Evolutionary conservation across 2,113 vertebrate species (phyloP), one percentile per base, ranked within the genome.

Genomic region (Apistogramma diplotaenia): DNA sequence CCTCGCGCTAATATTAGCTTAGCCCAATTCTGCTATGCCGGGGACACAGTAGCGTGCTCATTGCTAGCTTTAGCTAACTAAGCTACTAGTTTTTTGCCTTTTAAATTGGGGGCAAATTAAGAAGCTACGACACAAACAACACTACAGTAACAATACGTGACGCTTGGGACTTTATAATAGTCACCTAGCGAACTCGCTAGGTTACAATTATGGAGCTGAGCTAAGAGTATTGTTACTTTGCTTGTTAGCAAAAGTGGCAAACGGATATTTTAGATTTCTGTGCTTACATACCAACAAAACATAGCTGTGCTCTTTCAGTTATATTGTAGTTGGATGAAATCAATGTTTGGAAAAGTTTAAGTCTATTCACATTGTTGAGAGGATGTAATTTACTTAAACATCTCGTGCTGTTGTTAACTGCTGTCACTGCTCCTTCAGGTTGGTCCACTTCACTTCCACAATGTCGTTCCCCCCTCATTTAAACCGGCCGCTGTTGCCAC

Each of bases 401-500:
- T 49, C 21, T 21, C 10, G 2, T 35, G 6, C 7, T 74, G 8
- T 2, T 23, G 5, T 18, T 78, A 21, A 76, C 84, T 56, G 3
- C n/a, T 56, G 65, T 90, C 71, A 11, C 62, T 83, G 78, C 93
- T 71, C 54, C 73, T 13, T 74, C 81, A 99, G 98, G 96, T 95
- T 57, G 79, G 80, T 83, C 40, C n/a, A 1, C 40, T 49, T 74
- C 10, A 60, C 87, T 91, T 23, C 79, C 88, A 97, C 91, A 90
- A 99, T 99, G 98, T 99, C 98, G 79, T 99, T 98, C 62, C 98
- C 97, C 83, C 98, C 98, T 91, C 98, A 99, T 93, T 95, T 99
- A 90, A 99, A 98, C 95, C 98, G 98, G 85, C 96, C 97, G 88
- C 96, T 98, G 0, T 95, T 99, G 91, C 98, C 98, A 10, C 98